Conservation (phyloP, 2,888 invertebrate species). For the Cancer borealis region DNA sequence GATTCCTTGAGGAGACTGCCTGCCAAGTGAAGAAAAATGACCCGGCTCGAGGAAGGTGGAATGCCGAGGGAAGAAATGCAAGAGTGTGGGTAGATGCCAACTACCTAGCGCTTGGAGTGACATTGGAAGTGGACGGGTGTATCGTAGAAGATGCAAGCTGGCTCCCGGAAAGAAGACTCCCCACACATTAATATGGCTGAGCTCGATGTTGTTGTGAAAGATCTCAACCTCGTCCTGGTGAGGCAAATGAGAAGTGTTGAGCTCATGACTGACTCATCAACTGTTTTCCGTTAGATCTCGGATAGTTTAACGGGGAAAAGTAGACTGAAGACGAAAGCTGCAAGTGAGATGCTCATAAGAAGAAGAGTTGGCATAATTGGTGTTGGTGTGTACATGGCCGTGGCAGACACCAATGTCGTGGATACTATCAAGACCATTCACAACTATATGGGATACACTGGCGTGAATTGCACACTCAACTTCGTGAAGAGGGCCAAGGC, state of each 20-base stretch:
- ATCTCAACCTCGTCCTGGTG: too few relatives aligned
- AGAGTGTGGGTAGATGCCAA: too few relatives aligned
- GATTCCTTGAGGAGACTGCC: not conserved
- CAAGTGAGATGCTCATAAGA: slow-evolving; percentile 48
- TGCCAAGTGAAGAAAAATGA: slow-evolving; percentile 7
- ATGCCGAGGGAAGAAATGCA: too few relatives aligned
- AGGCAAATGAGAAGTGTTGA: too few relatives aligned
- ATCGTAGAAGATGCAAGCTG: too few relatives aligned
- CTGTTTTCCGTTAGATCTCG: too few relatives aligned
- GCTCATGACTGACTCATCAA: slow-evolving; percentile 57
- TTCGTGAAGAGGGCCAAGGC: too few relatives aligned
- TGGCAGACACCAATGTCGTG: too few relatives aligned
- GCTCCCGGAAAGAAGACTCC: not conserved
- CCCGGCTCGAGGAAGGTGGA: slow-evolving; percentile 34
- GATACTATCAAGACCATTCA: not conserved
- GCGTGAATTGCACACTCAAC: too few relatives aligned
- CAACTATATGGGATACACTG: too few relatives aligned
- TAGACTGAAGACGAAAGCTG: slow-evolving; percentile 35
- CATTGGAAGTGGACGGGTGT: too few relatives aligned
- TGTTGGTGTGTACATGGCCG: not conserved
- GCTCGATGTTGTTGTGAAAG: slow-evolving; percentile 61
- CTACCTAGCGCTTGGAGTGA: too few relatives aligned
- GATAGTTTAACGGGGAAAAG: slow-evolving; percentile 4
- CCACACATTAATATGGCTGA: slow-evolving; percentile 62
- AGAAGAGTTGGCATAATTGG: not conserved